Evolutionary conservation across 2,888 invertebrate species (phyloP), one percentile per base, ranked within the genome.

Genomic region (Notocelia uddmanniana): DNA sequence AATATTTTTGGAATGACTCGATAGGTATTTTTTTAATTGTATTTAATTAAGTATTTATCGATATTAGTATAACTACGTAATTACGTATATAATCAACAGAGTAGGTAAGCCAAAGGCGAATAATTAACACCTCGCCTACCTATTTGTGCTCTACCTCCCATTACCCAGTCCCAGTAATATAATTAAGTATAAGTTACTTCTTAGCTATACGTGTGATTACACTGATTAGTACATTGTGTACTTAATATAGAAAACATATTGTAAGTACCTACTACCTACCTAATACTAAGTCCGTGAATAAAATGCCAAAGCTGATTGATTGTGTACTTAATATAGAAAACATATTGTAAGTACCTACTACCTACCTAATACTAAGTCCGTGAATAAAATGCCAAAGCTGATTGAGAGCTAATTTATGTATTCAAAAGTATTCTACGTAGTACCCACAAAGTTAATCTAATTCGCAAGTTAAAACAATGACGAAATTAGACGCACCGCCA

Each of bases 401-500:
- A 34, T 31, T 31, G 18, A 31, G 1, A 57, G 1, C 37, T 26
- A 10, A 41, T 60, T 31, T 31, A 48, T 31, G 19, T 50, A 52
- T 41, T 52, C 23, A 45, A 34, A 64, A 54, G 5, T 52, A 1
- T 23, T 64, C 64, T n/a, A 52, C 52, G 19, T 34, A 64, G 21
- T 50, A 54, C n/a, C n/a, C n/a, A n/a, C n/a, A 64, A 64, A 54
- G 37, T 54, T 54, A 64, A 64, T 54, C 37, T 54, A 54, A 64
- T 64, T 64, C 37, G 21, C 64, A 64, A 64, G 64, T 64, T 68
- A 60, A 52, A 71, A 74, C 72, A 73, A 73, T 63, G 73, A 69
- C 77, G 83, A 84, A 89, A 89, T 86, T 81, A 84, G 84, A 81
- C 80, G 79, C 83, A 83, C 77, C 85, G 80, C 82, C 84, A 92